Evolutionary conservation across 2,888 invertebrate genomes (phyloP), one percentile per base, ranked within the genome.

Genomic region (Adelphocoris suturalis): DNA sequence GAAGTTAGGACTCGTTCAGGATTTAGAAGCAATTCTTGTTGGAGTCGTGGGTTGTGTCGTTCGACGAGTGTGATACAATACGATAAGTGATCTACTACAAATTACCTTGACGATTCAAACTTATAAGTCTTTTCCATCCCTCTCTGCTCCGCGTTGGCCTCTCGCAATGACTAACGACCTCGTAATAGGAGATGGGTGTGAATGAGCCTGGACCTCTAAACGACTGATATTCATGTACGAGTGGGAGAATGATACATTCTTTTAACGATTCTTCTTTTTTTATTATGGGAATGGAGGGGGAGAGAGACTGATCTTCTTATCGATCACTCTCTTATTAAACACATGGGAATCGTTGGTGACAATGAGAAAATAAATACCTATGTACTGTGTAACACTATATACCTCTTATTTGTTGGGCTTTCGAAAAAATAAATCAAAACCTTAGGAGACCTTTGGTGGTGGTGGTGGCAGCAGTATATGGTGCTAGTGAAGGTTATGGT

Each of bases 11-110:
- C 3, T 52, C 16, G 52, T 16, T 52, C 52, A 16, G 16, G 52
- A 52, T 23, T 68, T 68, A 3, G 19, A 68, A 68, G 23, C 19
- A 23, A 23, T 68, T 23, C 0, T 23, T 68, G 0, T n/a, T 68
- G 5, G 68, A 68, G 19, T 68, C 11, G 27, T 68, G 12, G 23
- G 7, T 12, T 19, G 68, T 68, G 68, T 27, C 23, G 4, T 23
- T 13, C 23, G 68, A 68, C 23, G 12, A 3, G 23, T 7, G 11
- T 68, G 68, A 68, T 23, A 12, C 23, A 19, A 68, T 68, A 23
- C 68, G 68, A 23, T 68, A 23, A 27, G 68, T 68, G 68, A 68
- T 68, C 68, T 68, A 68, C 23, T 23, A 68, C 68, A 68, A 68
- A 68, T 68, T 23, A 68, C 19, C 68, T 19, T 23, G 61, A 61